Percentiles rank a stretch among this genome's conserved stretches.
Conservation (phyloP, 2,888 invertebrate genomes). For the Amphiduros pacificus region DNA sequence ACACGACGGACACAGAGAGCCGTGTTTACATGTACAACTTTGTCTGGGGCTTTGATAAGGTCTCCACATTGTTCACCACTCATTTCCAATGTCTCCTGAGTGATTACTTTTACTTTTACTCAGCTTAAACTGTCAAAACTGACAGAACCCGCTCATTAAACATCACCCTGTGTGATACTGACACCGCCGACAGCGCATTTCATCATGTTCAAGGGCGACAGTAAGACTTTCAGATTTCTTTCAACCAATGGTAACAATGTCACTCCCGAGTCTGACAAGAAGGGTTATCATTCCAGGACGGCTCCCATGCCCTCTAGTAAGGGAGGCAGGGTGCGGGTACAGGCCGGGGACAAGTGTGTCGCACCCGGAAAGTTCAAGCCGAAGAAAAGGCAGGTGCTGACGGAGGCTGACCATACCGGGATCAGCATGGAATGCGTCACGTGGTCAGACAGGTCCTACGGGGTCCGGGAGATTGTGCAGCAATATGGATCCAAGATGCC, state of each 20-base stretch:
- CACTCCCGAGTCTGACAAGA: slow-evolving; percentile 3
- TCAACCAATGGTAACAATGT: background rate
- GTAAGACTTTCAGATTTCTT: slow-evolving; percentile 9
- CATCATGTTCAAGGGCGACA: slow-evolving; percentile 13
- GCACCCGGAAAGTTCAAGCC: slow-evolving; percentile 29
- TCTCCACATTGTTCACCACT: too few relatives aligned
- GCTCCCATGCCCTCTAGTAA: background rate
- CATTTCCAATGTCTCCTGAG: too few relatives aligned
- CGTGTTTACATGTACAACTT: too few relatives aligned
- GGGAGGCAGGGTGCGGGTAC: slow-evolving; percentile 27
- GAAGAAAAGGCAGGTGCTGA: slow-evolving; percentile 21
- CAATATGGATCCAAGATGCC: slow-evolving; percentile 8
- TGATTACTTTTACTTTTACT: too few relatives aligned
- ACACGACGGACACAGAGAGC: too few relatives aligned
- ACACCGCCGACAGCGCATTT: too few relatives aligned
- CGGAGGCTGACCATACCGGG: background rate
- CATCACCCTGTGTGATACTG: too few relatives aligned
- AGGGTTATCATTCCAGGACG: slow-evolving; percentile 6
- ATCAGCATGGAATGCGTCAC: slow-evolving; percentile 14
- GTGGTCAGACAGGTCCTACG: slow-evolving; percentile 13
- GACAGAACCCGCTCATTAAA: too few relatives aligned
- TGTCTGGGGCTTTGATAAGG: too few relatives aligned
- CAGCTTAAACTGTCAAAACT: too few relatives aligned
- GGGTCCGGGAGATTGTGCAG: slow-evolving; percentile 13
- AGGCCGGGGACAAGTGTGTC: slow-evolving; percentile 28